Percentiles rank a stretch among this genome's conserved stretches.
Evolutionary conservation across 2,113 vertebrate species (phyloP).

Genomic region (Chamaetylas fuelleborni): DNA sequence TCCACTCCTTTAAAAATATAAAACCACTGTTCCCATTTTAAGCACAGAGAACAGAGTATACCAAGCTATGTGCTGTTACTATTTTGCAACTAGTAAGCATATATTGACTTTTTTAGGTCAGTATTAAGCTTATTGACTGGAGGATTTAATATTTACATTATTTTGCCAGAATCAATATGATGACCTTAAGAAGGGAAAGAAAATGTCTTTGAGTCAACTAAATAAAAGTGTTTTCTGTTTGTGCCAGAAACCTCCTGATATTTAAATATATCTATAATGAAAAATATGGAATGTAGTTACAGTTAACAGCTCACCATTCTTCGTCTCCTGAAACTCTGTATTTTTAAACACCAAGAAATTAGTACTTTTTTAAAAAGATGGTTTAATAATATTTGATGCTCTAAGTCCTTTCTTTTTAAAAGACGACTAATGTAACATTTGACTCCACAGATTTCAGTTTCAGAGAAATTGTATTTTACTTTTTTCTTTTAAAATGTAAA

Average conservation of each 20-base stretch:
- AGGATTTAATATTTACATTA: conserved; percentile 57
- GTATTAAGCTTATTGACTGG: conserved; percentile 55
- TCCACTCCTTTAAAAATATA: background rate
- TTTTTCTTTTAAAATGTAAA: background rate
- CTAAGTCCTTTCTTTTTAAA: background rate
- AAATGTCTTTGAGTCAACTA: conserved; percentile 22
- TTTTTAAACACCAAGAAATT: background rate
- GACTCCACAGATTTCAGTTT: background rate
- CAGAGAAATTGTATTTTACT: background rate
- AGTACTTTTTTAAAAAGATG: rapidly evolving
- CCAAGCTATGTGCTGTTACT: background rate
- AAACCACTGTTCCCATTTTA: background rate
- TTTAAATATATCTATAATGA: background rate
- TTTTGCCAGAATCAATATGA: conserved; percentile 58
- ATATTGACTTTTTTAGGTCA: conserved; percentile 41
- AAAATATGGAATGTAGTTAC: background rate
- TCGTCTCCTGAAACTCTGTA: background rate
- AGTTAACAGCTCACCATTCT: background rate
- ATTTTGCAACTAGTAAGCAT: conserved; percentile 31
- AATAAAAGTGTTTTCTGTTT: conserved; percentile 24
- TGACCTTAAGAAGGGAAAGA: conserved; percentile 31
- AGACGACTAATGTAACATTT: background rate
- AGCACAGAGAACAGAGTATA: background rate
- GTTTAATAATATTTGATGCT: background rate
- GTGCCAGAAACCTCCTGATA: background rate